Evolutionary conservation across 2,888 invertebrate species (phyloP), one percentile per base, ranked within the genome.

Genomic region (Melangyna quadrimaculata): DNA sequence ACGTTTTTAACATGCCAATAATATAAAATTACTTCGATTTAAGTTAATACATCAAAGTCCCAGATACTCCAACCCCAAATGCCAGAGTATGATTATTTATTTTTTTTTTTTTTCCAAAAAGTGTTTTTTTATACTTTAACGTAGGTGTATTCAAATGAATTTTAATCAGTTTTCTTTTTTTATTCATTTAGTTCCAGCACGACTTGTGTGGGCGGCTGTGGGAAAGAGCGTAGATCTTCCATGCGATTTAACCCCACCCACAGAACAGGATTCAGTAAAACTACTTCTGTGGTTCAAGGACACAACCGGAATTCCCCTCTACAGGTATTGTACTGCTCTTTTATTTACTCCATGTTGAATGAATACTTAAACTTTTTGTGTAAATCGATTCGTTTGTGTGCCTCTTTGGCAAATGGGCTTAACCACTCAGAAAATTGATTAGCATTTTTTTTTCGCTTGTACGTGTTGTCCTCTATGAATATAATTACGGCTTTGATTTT

Each of bases 241-340:
- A 0, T 98, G 98, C 93, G 96, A 97, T 92, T 94, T 97, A 87
- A 94, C 95, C 67, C 94, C 95, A 37, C 95, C 96, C 0, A 93
- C 95, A 27, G 94, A 95, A 0, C 94, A 94, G 67, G 95, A 96
- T 88, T 93, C 94, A 73, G 96, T 97, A 57, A 96, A 95, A 89
- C 95, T 97, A 95, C 95, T 97, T 89, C 94, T 98, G 83, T 97
- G 97, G 97, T 97, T 97, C 94, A 97, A 97, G 91, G 97, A 97
- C 90, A 94, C 95, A 63, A 95, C 94, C 67, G 95, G 96, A 79
- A 96, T 97, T 93, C 97, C 97, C 12, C 94, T 97, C 75, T 97
- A 97, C 93, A 97, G 96, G 97, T 97, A 87, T 55, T 63, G 27
- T 73, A 61, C 22, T 43, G 14, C 40, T 61, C 51, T 48, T 55